Percentiles rank a stretch among this genome's conserved stretches.
Evolutionary conservation across 2,797 vertebrate genomes (phyloP).

Genomic region (Diglossa cyanea): DNA sequence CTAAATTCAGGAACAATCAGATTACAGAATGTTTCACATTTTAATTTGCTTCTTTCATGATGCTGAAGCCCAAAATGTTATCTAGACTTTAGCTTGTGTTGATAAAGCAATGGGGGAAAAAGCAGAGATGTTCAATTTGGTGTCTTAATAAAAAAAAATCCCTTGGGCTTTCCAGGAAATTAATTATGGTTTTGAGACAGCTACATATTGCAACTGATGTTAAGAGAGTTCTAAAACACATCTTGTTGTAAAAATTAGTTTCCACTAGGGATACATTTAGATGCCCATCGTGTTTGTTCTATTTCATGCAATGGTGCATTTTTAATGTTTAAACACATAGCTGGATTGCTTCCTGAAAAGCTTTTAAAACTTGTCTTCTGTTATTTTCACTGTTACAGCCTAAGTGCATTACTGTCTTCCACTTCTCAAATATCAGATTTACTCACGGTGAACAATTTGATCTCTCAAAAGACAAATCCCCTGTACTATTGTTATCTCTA

Average conservation of each 20-base stretch:
- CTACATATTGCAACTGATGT: not conserved
- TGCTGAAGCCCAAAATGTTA: not conserved
- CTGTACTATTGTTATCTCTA: not conserved
- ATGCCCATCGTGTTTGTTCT: not conserved
- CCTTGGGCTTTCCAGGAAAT: not conserved
- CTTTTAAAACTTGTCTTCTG: not conserved
- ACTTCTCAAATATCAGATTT: not conserved
- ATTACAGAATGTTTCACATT: not conserved
- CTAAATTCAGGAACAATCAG: not conserved
- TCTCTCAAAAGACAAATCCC: not conserved
- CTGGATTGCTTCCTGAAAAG: not conserved
- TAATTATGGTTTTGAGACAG: not conserved
- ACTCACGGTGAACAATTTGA: not conserved
- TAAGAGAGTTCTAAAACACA: not conserved
- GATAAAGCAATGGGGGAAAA: not conserved
- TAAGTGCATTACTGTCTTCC: not conserved
- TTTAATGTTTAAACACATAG: not conserved
- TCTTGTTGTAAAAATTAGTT: not conserved
- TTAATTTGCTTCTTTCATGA: not conserved
- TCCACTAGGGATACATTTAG: not conserved
- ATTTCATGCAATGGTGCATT: not conserved
- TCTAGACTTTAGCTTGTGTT: not conserved
- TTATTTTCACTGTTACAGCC: not conserved
- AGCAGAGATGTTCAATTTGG: not conserved
- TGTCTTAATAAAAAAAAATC: not conserved